Base-by-base conservation (phyloP, 2,113 vertebrate genomes). In the Papio anubis region DNA sequence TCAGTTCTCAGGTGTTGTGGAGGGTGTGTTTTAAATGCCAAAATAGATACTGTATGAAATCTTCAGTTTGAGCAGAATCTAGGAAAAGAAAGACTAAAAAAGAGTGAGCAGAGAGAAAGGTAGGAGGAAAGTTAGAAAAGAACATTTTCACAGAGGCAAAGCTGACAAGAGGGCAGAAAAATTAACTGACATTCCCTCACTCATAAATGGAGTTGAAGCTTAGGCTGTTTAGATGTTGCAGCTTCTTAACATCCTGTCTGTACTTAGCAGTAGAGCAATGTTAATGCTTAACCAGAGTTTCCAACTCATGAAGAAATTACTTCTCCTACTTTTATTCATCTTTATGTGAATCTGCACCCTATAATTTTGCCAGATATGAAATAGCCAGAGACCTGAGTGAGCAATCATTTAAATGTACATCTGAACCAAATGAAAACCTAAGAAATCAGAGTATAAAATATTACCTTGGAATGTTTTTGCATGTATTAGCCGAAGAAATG, bases 391-490 rank as follows among this genome's bases (percentile, higher is more conserved):
- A 73, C 40, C 38, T 95, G 89, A 89, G 93, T 96, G 86, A 93
- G 85, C 88, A 91, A 95, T 97, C 84, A 95, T 96, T 97, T 92
- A 57, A 97, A 97, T 90, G 40, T 40, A 55, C 85, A 92, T 88
- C 79, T 85, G 88, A 95, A 68, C 35, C 48, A 93, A 97, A 90
- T 75, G 72, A 96, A 96, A 97, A 72, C 40, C 85, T 80, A 72
- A 96, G 40, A 92, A 96, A 92, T 94, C 52, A 94, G 40, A 85
- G 52, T 94, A 94, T 32, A 82, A 97, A 94, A 93, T 92, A 50
- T 80, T 97, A 93, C 27, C n/a, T 88, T 82, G 40, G 90, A 93
- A 95, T 97, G 94, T 70, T 70, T 98, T 96, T 96, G 81, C 95
- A 96, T 90, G 27, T 38, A 68, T 96, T 96, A 94, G 66, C 2